phyloP scores from a whole-genome alignment of 2,888 invertebrate species.

The Amiota minor region DNA sequence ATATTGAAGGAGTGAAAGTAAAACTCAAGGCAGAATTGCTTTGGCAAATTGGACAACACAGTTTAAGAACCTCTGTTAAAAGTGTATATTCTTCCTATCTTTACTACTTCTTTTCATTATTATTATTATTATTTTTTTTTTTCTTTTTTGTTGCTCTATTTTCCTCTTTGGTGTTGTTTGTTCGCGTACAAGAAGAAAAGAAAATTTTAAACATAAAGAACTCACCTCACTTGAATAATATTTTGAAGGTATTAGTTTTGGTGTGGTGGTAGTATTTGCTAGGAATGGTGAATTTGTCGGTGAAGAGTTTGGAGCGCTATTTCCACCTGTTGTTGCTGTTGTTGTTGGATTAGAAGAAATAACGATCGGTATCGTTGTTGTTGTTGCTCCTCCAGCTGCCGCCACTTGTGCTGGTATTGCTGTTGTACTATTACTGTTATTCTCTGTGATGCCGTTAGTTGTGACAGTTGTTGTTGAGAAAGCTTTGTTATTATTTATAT shows the following conservation, averaged over 20 bases:
- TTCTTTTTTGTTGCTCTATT: no score
- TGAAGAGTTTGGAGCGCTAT: conserved; percentile 39
- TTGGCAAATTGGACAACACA: no score
- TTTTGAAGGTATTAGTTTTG: conserved; percentile 34
- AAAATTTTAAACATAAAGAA: conserved; percentile 29
- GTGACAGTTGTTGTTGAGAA: conserved; percentile 46
- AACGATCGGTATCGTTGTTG: conserved; percentile 61
- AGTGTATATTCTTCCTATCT: no score
- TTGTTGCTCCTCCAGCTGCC: conserved; percentile 51
- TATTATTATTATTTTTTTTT: no score
- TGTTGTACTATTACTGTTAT: conserved; percentile 70
- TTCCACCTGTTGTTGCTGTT: conserved; percentile 27
- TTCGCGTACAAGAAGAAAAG: no score
- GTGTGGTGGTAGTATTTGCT: conserved; percentile 39
- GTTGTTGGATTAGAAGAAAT: conserved; percentile 52
- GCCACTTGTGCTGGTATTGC: conserved; percentile 36
- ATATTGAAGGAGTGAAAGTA: no score
- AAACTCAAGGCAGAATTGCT: no score
- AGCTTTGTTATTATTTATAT: conserved; percentile 41
- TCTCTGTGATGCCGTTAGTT: conserved; percentile 72
- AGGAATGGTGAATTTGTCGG: conserved; percentile 36
- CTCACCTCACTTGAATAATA: conserved; percentile 55
- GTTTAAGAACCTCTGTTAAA: no score
- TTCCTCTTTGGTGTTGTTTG: no score
- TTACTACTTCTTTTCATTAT: no score